Conservation (phyloP, 2,113 vertebrate species). For the Meleagris gallopavo region DNA sequence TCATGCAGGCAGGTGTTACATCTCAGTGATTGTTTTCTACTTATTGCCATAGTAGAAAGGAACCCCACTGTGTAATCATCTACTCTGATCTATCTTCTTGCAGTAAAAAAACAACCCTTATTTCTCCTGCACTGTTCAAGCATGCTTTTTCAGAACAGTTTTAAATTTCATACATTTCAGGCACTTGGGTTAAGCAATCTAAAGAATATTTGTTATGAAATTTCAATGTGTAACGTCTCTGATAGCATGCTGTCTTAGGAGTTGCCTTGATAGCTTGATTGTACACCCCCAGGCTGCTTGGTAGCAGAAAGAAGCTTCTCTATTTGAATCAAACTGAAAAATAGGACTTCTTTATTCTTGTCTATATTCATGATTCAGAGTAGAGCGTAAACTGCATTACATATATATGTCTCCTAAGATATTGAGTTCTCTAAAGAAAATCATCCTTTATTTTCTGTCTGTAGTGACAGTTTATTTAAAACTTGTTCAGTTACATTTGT, state of each 20-base stretch:
- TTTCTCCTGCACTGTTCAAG: not conserved
- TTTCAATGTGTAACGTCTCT: not conserved
- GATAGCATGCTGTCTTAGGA: not conserved
- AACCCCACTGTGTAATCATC: constrained; percentile 3
- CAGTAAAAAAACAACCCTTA: not conserved
- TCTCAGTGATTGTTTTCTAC: not conserved
- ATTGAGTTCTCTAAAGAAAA: not conserved
- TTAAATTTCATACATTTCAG: constrained; percentile 17
- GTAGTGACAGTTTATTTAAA: not conserved
- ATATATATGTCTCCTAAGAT: not conserved
- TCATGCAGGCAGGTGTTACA: not conserved
- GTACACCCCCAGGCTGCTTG: not conserved
- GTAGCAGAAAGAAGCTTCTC: not conserved
- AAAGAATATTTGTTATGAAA: constrained; percentile 2
- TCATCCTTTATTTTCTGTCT: not conserved
- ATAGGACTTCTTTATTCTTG: not conserved
- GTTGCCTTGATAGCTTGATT: not conserved
- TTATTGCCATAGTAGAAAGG: not conserved
- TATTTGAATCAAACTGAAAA: constrained; percentile 16
- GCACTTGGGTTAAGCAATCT: constrained; percentile 6
- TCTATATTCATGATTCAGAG: not conserved
- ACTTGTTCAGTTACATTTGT: not conserved
- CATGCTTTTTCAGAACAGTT: not conserved
- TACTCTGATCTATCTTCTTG: not conserved
- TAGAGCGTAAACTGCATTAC: not conserved